These are phyloP conservation scores for Muntiacus muntjak DNA, from an alignment of 2,113 vertebrate genomes.

Conservation along the genomic window DNA sequence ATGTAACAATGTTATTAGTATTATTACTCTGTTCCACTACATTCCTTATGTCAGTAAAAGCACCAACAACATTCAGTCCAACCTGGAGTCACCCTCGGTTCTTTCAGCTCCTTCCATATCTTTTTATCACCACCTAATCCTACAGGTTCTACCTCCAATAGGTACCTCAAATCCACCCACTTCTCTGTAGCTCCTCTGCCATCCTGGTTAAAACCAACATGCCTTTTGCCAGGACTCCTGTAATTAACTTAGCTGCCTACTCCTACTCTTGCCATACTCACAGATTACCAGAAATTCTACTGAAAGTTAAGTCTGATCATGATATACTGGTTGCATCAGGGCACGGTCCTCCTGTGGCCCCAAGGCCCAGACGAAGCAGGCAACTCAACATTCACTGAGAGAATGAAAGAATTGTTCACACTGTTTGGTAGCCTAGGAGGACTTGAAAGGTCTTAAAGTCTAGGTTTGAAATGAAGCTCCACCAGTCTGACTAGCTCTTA, in stretches of 20 bases:
- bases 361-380: neutral
- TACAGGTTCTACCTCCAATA: neutral
- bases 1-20: neutral
- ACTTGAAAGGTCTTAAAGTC: neutral
- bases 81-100: neutral
- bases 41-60: neutral
- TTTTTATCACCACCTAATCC: neutral
- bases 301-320: neutral
- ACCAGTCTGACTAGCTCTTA: neutral
- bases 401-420: neutral
- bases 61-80: neutral
- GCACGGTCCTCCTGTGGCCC: neutral
- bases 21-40: neutral
- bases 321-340: neutral
- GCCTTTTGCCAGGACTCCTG: neutral
- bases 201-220: neutral
- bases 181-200: neutral
- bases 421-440: neutral
- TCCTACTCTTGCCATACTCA: neutral
- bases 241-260: neutral
- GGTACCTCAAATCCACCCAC: neutral
- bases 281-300: neutral
- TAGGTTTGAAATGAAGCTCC: constrained; percentile 21
- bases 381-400: neutral
- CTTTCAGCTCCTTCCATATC: neutral